phyloP scores from a whole-genome alignment of 1,140 invertebrate genomes.

The Manduca sexta region DNA sequence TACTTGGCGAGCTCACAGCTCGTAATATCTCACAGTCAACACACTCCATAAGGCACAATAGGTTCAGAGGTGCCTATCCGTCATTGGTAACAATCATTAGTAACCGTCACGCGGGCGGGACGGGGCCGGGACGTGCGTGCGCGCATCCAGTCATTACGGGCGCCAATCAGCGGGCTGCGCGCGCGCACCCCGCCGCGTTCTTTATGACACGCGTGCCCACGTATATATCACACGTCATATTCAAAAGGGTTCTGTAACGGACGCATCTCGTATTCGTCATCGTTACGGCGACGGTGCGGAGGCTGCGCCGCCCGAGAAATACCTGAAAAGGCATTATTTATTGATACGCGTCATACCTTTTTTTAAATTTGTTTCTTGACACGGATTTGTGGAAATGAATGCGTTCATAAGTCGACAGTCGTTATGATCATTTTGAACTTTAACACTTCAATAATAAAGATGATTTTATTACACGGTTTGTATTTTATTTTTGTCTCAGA shows the following conservation, averaged over 20 bases:
- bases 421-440: background rate
- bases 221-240: conserved; percentile 65
- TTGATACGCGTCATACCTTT: conserved; percentile 36
- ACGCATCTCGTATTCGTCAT: conserved; percentile 68
- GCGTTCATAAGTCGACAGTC: conserved; percentile 15
- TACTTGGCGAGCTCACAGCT: background rate
- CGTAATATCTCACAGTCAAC: conserved; percentile 15
- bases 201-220: conserved; percentile 53
- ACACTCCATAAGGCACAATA: conserved; percentile 28
- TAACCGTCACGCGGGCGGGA: conserved; percentile 34
- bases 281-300: conserved; percentile 48
- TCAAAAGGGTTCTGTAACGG: conserved; percentile 56
- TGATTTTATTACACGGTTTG: conserved; percentile 5
- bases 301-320: conserved; percentile 34
- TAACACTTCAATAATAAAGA: background rate
- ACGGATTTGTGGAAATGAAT: conserved; percentile 59
- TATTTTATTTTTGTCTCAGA: conserved; percentile 22
- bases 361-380: conserved; percentile 48
- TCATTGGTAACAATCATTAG: conserved; percentile 64
- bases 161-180: conserved; percentile 52
- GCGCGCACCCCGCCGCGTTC: conserved; percentile 58
- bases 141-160: conserved; percentile 41
- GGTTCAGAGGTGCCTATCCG: conserved; percentile 54
- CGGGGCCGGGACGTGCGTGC: conserved; percentile 18
- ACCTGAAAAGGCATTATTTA: conserved; percentile 43